A percentile compares a stretch with the other conserved stretches of the same genome.
Conservation (phyloP, 2,113 vertebrate genomes). For the Crotalus tigris region DNA sequence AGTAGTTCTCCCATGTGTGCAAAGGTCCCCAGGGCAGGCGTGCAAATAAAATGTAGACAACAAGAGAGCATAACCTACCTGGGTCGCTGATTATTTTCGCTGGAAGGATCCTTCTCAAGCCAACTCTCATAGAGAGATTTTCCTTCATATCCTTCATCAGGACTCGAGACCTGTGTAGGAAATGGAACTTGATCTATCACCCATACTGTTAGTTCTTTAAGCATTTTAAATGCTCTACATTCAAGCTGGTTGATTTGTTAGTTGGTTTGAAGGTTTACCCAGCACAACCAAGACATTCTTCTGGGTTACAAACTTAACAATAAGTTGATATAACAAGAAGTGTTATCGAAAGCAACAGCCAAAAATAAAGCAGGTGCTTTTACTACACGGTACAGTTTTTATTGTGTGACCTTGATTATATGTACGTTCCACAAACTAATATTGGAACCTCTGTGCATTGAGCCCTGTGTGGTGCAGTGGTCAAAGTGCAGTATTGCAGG, state of each 20-base stretch:
- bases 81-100: slow-evolving; percentile 75
- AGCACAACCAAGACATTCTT: neutral
- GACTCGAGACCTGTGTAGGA: slow-evolving; percentile 79
- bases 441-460: neutral
- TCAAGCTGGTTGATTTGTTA: neutral
- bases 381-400: neutral
- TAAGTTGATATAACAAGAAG: neutral
- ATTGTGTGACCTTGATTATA: neutral
- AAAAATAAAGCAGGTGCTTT: neutral
- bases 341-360: neutral
- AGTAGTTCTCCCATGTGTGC: neutral
- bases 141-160: slow-evolving; percentile 84
- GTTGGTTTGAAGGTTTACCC: neutral
- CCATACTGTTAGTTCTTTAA: neutral
- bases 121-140: slow-evolving; percentile 89
- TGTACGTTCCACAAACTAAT: neutral
- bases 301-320: neutral
- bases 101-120: slow-evolving; percentile 88
- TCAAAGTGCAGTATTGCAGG: too few relatives aligned
- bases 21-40: neutral
- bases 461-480: too few relatives aligned
- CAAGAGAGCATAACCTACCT: slow-evolving; percentile 65
- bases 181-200: slow-evolving; percentile 7
- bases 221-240: neutral
- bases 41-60: neutral